Conservation (phyloP, 1,140 invertebrate genomes). For the Zaprionus gabonicus region DNA sequence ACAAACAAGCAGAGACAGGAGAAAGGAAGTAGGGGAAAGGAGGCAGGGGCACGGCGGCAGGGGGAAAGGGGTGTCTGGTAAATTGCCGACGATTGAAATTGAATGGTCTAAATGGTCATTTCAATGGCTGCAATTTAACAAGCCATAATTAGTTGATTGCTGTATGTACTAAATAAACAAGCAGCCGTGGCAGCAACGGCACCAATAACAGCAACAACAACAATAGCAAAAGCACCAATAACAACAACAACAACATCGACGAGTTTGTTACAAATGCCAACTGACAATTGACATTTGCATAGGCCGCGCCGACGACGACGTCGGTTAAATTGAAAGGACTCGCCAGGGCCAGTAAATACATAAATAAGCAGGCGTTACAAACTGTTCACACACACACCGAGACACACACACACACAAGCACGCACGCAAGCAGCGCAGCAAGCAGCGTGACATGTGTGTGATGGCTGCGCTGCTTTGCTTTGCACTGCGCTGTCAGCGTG, state of each 20-base stretch:
- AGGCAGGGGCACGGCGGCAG: too few species aligned
- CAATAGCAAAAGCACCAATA: too few species aligned
- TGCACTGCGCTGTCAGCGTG: conserved; percentile 41
- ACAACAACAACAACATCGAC: conserved; percentile 37
- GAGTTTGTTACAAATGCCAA: conserved; percentile 58
- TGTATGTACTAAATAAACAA: conserved; percentile 74
- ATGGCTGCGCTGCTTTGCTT: conserved; percentile 5
- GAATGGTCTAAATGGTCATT: conserved; percentile 83
- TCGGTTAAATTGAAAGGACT: conserved; percentile 78
- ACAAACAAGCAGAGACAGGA: background rate
- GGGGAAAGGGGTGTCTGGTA: conserved; percentile 7
- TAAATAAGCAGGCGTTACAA: conserved; percentile 81
- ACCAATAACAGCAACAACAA: too few species aligned
- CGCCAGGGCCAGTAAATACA: conserved; percentile 47
- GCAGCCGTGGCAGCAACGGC: conserved; percentile 9
- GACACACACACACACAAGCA: conserved; percentile 19
- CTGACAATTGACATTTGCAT: conserved; percentile 82
- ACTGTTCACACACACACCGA: conserved; percentile 51
- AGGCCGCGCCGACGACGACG: conserved; percentile 24
- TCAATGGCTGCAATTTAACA: conserved; percentile 83
- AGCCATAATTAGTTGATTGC: conserved; percentile 83
- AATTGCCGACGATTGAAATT: conserved; percentile 76
- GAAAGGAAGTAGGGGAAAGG: background rate
- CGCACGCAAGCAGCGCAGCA: conserved; percentile 21
- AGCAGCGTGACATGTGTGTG: background rate